Evolutionary conservation across 2,888 invertebrate species (phyloP).

Genomic region (Rhogogaster chlorosoma): DNA sequence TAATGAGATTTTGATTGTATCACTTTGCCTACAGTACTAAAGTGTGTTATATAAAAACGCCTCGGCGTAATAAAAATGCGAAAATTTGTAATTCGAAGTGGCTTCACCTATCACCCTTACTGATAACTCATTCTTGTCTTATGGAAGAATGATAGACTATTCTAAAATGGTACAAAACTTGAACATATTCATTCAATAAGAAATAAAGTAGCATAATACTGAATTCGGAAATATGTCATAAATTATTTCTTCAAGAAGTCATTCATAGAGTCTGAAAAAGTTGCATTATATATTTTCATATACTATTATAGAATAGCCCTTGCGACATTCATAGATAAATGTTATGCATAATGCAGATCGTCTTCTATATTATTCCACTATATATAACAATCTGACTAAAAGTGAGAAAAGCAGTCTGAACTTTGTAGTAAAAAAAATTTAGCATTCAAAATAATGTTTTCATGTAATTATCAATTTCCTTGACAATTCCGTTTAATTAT

Average conservation of each 20-base stretch:
- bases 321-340: conserved; percentile 42
- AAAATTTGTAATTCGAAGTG: background rate
- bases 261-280: conserved; percentile 55
- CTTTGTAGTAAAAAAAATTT: background rate
- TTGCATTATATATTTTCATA: conserved; percentile 49
- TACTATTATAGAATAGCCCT: background rate
- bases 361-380: background rate
- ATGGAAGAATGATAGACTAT: background rate
- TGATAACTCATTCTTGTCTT: background rate
- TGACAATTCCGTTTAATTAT: conserved; percentile 47
- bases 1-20: background rate
- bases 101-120: background rate
- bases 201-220: background rate
- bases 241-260: background rate
- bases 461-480: conserved; percentile 46
- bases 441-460: background rate
- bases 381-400: background rate
- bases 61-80: background rate
- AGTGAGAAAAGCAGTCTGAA: background rate
- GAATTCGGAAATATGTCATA: background rate
- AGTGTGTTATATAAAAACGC: background rate
- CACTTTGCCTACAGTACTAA: background rate
- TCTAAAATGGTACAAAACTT: background rate
- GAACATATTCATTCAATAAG: background rate
- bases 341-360: background rate